phyloP scores from a whole-genome alignment of 2,888 invertebrate genomes.

The Plusia festucae region DNA sequence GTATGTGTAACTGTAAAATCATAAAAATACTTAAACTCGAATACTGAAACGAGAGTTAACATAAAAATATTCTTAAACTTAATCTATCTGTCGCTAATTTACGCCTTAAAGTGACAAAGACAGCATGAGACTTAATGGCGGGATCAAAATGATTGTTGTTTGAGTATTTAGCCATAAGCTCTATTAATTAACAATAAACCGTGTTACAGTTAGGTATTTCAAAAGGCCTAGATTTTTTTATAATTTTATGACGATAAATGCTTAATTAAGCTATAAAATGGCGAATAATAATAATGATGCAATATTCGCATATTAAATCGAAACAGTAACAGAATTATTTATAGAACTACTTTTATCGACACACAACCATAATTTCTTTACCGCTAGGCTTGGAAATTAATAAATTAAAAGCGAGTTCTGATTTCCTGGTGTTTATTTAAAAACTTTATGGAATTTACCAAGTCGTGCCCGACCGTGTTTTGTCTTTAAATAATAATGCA shows the following conservation, averaged over 20 bases:
- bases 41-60: too few relatives aligned
- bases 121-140: too few relatives aligned
- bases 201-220: too few relatives aligned
- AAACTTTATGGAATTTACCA: neutral
- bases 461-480: neutral
- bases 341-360: neutral
- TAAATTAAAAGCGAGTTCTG: neutral
- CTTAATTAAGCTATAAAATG: neutral
- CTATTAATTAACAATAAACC: too few relatives aligned
- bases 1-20: too few relatives aligned
- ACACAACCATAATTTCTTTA: neutral
- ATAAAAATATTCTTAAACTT: too few relatives aligned
- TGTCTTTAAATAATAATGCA: slow-evolving; percentile 4
- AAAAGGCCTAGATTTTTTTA: slow-evolving; percentile 2
- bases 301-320: neutral
- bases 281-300: neutral
- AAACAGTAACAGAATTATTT: too few relatives aligned
- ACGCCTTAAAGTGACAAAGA: too few relatives aligned
- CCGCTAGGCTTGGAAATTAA: neutral
- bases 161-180: too few relatives aligned
- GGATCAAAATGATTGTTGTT: too few relatives aligned
- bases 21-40: too few relatives aligned
- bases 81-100: too few relatives aligned
- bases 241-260: neutral
- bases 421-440: neutral